These are phyloP conservation scores for Paratrypauchen microcephalus DNA, from an alignment of 2,797 vertebrate species.

Conservation along the genomic window DNA sequence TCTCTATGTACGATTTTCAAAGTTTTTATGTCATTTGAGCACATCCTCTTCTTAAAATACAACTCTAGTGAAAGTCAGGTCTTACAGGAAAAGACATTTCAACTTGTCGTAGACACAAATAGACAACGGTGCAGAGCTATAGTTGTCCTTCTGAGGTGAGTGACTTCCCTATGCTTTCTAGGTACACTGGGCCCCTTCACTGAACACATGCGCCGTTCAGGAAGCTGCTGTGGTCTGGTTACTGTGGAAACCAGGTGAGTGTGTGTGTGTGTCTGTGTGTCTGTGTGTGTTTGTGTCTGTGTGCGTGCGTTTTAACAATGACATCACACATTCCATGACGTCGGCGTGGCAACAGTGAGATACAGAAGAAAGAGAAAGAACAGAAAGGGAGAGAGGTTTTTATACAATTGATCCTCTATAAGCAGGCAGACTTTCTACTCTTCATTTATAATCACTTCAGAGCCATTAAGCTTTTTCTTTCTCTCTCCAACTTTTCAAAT, in stretches of 20 bases:
- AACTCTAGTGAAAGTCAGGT: neutral
- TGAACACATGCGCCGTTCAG: conserved; percentile 57
- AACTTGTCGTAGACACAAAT: conserved; percentile 7
- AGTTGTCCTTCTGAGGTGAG: conserved; percentile 47
- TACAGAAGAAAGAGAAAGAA: conserved; percentile 29
- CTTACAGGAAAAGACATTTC: neutral
- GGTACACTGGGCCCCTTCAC: conserved; percentile 55
- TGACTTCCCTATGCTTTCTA: conserved; percentile 46
- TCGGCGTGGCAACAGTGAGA: conserved; percentile 44
- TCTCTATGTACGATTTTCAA: too few species aligned
- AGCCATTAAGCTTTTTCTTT: conserved; percentile 3
- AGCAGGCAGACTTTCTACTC: conserved; percentile 15
- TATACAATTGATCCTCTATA: conserved; percentile 25
- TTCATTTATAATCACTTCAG: conserved; percentile 5
- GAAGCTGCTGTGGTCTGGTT: conserved; percentile 78
- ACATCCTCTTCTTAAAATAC: neutral
- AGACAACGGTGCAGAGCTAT: conserved; percentile 25
- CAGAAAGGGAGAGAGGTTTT: neutral
- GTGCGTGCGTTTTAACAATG: conserved; percentile 59
- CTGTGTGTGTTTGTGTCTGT: conserved; percentile 17
- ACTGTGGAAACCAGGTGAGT: conserved; percentile 77
- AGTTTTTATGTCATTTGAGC: neutral
- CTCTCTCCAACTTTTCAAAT: conserved; percentile 3
- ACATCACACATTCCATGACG: conserved; percentile 80
- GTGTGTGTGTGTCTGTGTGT: too few species aligned